Base-by-base conservation (phyloP, 2,797 vertebrate species). In the Aulostomus chinensis region DNA sequence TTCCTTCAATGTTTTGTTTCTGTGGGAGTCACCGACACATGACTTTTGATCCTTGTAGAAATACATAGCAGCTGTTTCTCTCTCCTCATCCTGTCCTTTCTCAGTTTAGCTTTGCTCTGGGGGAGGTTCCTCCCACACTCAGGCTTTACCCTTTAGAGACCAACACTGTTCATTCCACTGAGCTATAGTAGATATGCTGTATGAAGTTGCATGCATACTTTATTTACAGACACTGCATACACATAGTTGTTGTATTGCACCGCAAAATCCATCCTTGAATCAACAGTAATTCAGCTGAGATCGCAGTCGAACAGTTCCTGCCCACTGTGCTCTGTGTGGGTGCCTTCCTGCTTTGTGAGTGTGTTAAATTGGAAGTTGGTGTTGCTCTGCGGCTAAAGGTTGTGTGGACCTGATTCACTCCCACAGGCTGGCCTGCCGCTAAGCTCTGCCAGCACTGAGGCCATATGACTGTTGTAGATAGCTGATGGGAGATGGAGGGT, bases 341-440 rank as follows among this genome's bases (percentile, higher is more conserved):
- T 1, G 50, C 24, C 5, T 58, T 78, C 42, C 61, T 58, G 49
- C 59, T 76, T 64, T 69, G 37, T 10, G 1, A 76, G 63, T 58
- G 47, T 53, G 60, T 57, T 68, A 63, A 75, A 80, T 80, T 85
- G 70, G 53, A 77, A 68, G 70, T 53, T 70, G 75, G 54, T 48
- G 32, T 76, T 75, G 69, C 52, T 70, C 58, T 37, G 74, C 31
- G 60, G 73, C 48, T 59, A 59, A 75, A 81, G 82, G 84, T 83
- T 80, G 73, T 15, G 5, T 55, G 62, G 67, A 75, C 50, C 69
- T 69, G 67, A 63, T 75, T 73, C 52, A 65, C 83, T 77, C 86
- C 83, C 76, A 86, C 74, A 48, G 72, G 41, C 45, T 13, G 35
- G 54, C 58, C 71, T 56, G 37, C 58, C 9, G 29, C 57, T 70